Evolutionary conservation across 2,113 vertebrate species (phyloP), one percentile per base, ranked within the genome.

Genomic region (Ammodytes marinus): DNA sequence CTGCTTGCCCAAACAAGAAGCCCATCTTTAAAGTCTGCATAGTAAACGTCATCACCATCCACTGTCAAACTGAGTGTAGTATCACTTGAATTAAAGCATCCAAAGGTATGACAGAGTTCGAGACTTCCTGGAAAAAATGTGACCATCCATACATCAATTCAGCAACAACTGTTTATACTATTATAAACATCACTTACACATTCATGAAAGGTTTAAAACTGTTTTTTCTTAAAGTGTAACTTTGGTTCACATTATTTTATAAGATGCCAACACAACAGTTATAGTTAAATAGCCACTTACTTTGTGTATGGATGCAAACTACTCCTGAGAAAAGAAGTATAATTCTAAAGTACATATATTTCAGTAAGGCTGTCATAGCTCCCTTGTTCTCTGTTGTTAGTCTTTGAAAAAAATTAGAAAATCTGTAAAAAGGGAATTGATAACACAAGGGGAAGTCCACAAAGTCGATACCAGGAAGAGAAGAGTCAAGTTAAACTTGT

Each of bases 1-100:
- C 3, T 69, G 42, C 3, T 50, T 0, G 82, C 57, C 84, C 87
- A 89, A 54, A 79, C 5, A 4, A 67, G 1, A 0, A 0, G 0
- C 3, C 19, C 39, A 6, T 78, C 64, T 65, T 78, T 80, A 45
- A 54, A 86, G 46, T 88, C 63, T 27, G 54, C 79, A 46, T 80
- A 61, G 27, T 5, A 10, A 1, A 82, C 0, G 10, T 77, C 53
- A 9, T 86, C 69, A 50, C 17, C 65, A 42, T 89, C 77, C 17
- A 83, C 4, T 17, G 70, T 79, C 45, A 68, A 0, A 59, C 8
- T 12, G 6, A 76, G 0, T 8, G 75, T 66, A 50, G 75, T 72
- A 11, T 68, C 61, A n/a, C 67, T 57, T 0, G 71, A 75, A 1
- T 82, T 52, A 65, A 54, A 79, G 13, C 82, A 88, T 9, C 82